Evolutionary conservation across 2,113 vertebrate genomes (phyloP).

Genomic region (Pristiophorus japonicus): DNA sequence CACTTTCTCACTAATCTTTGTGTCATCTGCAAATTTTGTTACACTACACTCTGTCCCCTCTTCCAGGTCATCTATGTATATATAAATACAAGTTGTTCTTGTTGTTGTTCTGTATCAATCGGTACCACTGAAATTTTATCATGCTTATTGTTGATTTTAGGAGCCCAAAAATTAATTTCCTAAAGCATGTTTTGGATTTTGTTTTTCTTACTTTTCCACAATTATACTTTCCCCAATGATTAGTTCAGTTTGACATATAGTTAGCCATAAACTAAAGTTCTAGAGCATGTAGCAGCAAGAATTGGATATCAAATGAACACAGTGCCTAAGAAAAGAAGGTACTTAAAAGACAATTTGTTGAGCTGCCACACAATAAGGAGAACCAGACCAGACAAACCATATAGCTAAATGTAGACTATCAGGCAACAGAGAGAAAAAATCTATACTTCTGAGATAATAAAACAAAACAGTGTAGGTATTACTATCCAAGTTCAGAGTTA

Average conservation of each 20-base stretch:
- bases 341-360: background rate
- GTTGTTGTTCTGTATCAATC: too few species aligned
- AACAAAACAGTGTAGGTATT: background rate
- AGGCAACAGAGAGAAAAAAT: background rate
- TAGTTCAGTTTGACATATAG: background rate
- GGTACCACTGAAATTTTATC: background rate
- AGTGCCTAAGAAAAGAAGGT: background rate
- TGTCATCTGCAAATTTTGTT: too few species aligned
- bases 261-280: background rate
- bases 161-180: background rate
- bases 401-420: background rate
- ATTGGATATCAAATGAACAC: background rate
- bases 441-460: background rate
- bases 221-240: background rate
- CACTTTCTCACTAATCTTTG: too few species aligned
- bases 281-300: background rate
- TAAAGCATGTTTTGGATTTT: background rate
- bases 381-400: background rate
- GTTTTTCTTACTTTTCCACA: background rate
- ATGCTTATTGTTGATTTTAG: background rate
- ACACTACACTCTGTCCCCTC: too few species aligned
- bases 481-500: background rate
- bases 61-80: too few species aligned
- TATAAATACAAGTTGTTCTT: too few species aligned
- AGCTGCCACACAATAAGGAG: background rate